Percentiles rank a stretch among this genome's conserved stretches.
These are phyloP conservation scores for Cybosia mesomella DNA, from an alignment of 2,888 invertebrate genomes.

Conservation along the genomic window DNA sequence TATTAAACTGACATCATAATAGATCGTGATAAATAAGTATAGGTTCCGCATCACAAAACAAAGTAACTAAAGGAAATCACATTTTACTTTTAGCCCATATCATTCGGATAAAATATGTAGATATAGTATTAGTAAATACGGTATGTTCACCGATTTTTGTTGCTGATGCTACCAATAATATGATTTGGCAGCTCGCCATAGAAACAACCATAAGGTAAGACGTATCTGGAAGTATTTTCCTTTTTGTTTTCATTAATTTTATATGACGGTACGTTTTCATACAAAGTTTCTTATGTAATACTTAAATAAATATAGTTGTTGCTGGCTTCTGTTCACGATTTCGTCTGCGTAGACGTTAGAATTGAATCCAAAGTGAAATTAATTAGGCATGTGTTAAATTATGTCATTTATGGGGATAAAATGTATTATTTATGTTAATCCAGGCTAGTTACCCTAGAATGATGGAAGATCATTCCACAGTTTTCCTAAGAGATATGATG, in stretches of 20 bases:
- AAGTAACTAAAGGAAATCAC: neutral
- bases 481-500: too few relatives aligned
- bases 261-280: neutral
- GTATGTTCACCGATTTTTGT: neutral
- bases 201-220: constrained; percentile 37
- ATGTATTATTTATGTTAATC: too few relatives aligned
- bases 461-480: too few relatives aligned
- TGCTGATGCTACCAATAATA: constrained; percentile 28
- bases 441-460: too few relatives aligned
- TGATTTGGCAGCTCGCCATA: constrained; percentile 45
- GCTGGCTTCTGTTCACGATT: neutral
- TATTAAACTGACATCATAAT: too few relatives aligned
- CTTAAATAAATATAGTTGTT: neutral
- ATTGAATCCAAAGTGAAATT: neutral
- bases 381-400: neutral
- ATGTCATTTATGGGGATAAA: too few relatives aligned
- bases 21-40: too few relatives aligned
- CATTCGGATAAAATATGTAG: neutral
- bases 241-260: constrained; percentile 44
- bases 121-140: neutral
- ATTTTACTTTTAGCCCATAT: neutral
- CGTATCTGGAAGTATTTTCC: constrained; percentile 41
- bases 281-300: neutral
- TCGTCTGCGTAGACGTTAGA: neutral
- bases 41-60: too few relatives aligned